Evolutionary conservation across 2,113 vertebrate genomes (phyloP).

Genomic region (Amazona vittata): DNA sequence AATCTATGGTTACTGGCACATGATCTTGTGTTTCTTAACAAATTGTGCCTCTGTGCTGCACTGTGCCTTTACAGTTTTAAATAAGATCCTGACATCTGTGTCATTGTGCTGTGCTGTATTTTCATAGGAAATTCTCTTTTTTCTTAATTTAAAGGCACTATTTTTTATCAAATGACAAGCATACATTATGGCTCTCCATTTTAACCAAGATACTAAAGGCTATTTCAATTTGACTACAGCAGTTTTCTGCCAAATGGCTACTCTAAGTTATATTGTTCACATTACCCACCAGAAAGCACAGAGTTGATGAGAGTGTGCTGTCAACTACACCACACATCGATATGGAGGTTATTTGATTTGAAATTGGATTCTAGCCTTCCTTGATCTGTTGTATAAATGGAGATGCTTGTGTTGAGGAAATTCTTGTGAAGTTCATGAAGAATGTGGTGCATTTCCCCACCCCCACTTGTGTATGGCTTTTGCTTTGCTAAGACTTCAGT

Average conservation of each 20-base stretch:
- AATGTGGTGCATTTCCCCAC: not conserved
- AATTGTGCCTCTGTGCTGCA: slow-evolving; percentile 24
- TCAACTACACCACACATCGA: slow-evolving; percentile 72
- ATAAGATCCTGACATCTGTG: slow-evolving; percentile 67
- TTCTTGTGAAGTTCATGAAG: slow-evolving; percentile 70
- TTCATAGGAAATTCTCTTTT: slow-evolving; percentile 51
- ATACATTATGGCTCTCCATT: slow-evolving; percentile 71
- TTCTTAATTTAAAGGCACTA: slow-evolving; percentile 68
- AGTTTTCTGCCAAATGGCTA: slow-evolving; percentile 78
- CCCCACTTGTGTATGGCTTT: slow-evolving; percentile 13
- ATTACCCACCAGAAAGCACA: slow-evolving; percentile 79
- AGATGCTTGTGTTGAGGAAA: slow-evolving; percentile 70
- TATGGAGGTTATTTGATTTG: slow-evolving; percentile 82
- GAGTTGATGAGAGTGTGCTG: slow-evolving; percentile 73
- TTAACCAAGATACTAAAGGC: slow-evolving; percentile 74
- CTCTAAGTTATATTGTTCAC: slow-evolving; percentile 70
- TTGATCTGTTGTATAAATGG: slow-evolving; percentile 78
- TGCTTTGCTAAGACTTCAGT: slow-evolving; percentile 35
- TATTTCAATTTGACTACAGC: slow-evolving; percentile 80
- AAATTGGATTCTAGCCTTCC: slow-evolving; percentile 81
- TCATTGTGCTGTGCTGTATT: slow-evolving; percentile 16
- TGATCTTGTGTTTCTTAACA: slow-evolving; percentile 66
- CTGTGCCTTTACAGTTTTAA: slow-evolving; percentile 64
- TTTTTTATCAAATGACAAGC: slow-evolving; percentile 69
- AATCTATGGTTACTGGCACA: slow-evolving; percentile 43